These are phyloP conservation scores for Macquaria australasica DNA, from an alignment of 2,113 vertebrate genomes.

Conservation along the genomic window DNA sequence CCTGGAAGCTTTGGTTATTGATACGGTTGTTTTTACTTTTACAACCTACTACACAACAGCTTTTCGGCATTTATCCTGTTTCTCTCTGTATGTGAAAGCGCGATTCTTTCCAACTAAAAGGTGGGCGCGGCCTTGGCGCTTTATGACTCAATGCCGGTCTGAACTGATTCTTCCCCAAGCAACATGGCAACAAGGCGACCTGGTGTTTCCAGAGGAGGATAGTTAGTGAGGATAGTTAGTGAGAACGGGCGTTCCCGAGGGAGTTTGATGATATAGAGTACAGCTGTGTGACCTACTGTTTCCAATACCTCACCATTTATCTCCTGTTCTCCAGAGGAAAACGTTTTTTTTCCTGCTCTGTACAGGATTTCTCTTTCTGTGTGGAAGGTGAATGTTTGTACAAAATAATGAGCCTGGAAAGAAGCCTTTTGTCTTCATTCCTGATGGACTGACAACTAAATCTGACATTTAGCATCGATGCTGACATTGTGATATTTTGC, in stretches of 20 bases:
- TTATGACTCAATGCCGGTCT: too few relatives aligned
- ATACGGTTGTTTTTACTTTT: too few relatives aligned
- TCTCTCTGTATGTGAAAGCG: too few relatives aligned
- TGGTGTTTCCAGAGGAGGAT: not conserved
- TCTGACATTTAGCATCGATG: constrained; percentile 1
- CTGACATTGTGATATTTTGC: not conserved
- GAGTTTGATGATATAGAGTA: constrained; percentile 28
- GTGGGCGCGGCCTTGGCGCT: too few relatives aligned
- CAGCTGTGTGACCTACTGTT: constrained; percentile 32
- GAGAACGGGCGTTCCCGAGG: not conserved
- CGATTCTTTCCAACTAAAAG: too few relatives aligned
- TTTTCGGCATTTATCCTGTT: too few relatives aligned
- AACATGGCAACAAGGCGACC: not conserved
- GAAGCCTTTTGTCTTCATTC: constrained; percentile 11
- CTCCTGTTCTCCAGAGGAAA: not conserved
- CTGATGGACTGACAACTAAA: not conserved
- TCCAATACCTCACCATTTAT: constrained; percentile 17
- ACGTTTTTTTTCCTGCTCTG: not conserved
- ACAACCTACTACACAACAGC: too few relatives aligned
- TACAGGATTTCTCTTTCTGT: not conserved
- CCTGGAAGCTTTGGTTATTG: too few relatives aligned
- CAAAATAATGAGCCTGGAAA: not conserved
- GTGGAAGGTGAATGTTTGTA: not conserved
- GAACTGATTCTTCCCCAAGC: not conserved
- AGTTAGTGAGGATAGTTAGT: not conserved